Evolutionary conservation across 2,888 invertebrate species (phyloP), one percentile per base, ranked within the genome.

Genomic region (Temnothorax rugatulus): DNA sequence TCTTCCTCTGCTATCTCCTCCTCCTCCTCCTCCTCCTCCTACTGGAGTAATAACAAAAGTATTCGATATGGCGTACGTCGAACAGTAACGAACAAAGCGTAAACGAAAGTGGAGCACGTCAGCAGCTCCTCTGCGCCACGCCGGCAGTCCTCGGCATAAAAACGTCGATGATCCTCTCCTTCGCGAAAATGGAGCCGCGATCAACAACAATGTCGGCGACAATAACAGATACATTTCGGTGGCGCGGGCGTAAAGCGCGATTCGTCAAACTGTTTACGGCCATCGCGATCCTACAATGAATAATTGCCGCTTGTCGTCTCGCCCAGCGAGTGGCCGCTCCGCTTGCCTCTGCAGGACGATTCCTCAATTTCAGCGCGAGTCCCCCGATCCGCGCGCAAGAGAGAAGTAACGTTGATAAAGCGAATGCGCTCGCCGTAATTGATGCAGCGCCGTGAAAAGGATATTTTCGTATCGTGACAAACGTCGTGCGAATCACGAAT

Each of bases 231-330:
- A 79, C 79, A 79, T 59, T 25, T 34, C 4, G 29, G 68, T 11
- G 13, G 44, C 44, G 44, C 57, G 34, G 4, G 59, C 21, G 69
- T 69, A 71, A 59, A 81, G 47, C 47, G 47, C 59, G 59, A 81
- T 81, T 71, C 71, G 69, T 81, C 79, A 69, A 59, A 81, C 25
- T 81, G 71, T 81, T 81, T 81, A 81, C 79, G 9, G 79, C 21
- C 47, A 47, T 79, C 79, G 79, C 69, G 64, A 59, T 59, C n/a
- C 44, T 13, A 34, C 15, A 44, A 21, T 79, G 69, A 79, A 79
- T 79, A 79, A 79, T 71, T 81, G 71, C 79, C 29, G 69, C 68
- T 34, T 25, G 77, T 21, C 77, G 29, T 29, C 29, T 68, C 66
- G 41, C 13, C 47, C 59, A 13, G 13, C 21, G 34, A 47, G 34